Conservation (phyloP, 1,140 invertebrate genomes). For the Nilaparvata lugens region DNA sequence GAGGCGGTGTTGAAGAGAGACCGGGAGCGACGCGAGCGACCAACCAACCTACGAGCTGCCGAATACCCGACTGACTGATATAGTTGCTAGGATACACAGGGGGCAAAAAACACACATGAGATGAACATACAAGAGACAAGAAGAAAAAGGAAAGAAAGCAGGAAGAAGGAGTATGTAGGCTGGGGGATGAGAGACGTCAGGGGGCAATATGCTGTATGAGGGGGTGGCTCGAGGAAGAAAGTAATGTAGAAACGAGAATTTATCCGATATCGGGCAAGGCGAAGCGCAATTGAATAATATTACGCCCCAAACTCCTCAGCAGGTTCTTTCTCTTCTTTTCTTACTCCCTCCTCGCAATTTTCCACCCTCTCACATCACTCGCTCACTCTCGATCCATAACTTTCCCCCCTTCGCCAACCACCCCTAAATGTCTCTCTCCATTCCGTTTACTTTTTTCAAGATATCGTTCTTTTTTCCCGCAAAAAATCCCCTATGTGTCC, state of each 20-base stretch:
- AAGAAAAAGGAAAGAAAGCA: slow-evolving; percentile 15
- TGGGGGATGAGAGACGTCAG: slow-evolving; percentile 4
- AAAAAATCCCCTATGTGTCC: too few species aligned
- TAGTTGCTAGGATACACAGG: slow-evolving; percentile 16
- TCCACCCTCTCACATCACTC: too few species aligned
- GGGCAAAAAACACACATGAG: slow-evolving; percentile 3
- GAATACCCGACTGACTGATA: slow-evolving; percentile 15
- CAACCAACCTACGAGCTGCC: not conserved
- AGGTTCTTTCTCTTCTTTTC: too few species aligned
- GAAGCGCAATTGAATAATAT: slow-evolving; percentile 7
- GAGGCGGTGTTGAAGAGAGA: not conserved
- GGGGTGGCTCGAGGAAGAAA: slow-evolving; percentile 3
- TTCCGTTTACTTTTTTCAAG: too few species aligned
- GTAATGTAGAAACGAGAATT: slow-evolving; percentile 5
- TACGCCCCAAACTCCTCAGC: not conserved
- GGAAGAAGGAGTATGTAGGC: not conserved
- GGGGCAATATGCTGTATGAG: slow-evolving; percentile 18
- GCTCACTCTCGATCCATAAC: too few species aligned
- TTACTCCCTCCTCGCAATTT: too few species aligned
- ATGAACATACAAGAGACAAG: slow-evolving; percentile 20
- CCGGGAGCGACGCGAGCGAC: not conserved
- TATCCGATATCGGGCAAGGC: slow-evolving; percentile 5
- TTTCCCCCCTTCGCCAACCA: too few species aligned
- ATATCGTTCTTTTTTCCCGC: too few species aligned
- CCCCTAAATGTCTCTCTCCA: too few species aligned